These are phyloP conservation scores for Beaufortia kweichowensis DNA, from an alignment of 2,113 vertebrate genomes.

Conservation along the genomic window DNA sequence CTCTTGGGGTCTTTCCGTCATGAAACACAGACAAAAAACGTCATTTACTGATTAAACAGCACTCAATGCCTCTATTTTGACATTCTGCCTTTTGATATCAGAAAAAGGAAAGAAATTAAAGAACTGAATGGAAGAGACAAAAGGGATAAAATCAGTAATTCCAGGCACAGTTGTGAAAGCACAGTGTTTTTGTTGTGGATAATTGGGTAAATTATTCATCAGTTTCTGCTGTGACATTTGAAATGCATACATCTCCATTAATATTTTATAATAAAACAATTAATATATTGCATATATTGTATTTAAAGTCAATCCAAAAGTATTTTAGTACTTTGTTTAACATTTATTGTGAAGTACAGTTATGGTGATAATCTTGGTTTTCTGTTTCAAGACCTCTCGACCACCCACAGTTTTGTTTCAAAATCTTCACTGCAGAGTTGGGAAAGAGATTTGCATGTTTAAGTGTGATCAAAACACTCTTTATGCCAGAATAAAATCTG, in stretches of 20 bases:
- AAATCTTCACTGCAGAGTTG: background rate
- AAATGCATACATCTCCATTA: slow-evolving; percentile 32
- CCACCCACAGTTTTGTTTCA: background rate
- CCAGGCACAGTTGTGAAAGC: slow-evolving; percentile 4
- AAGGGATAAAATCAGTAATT: slow-evolving; percentile 22
- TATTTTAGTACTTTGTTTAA: background rate
- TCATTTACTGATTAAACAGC: slow-evolving; percentile 23
- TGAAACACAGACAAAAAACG: background rate
- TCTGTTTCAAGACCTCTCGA: background rate
- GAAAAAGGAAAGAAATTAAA: slow-evolving; percentile 5
- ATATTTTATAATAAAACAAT: slow-evolving; percentile 28
- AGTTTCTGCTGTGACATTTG: slow-evolving; percentile 19
- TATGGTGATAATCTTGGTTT: background rate
- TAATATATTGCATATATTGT: slow-evolving; percentile 17
- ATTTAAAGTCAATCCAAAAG: background rate
- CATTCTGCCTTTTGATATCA: background rate
- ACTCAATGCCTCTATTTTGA: slow-evolving; percentile 12
- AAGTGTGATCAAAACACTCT: background rate
- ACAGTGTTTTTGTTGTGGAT: slow-evolving; percentile 13
- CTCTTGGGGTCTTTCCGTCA: slow-evolving; percentile 20
- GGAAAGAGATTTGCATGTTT: slow-evolving; percentile 7
- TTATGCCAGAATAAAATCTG: slow-evolving; percentile 12
- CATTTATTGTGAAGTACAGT: background rate
- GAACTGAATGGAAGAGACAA: slow-evolving; percentile 17
- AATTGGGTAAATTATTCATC: slow-evolving; percentile 32